These are phyloP conservation scores for Maccullochella peelii DNA, from an alignment of 2,113 vertebrate species.

Conservation along the genomic window DNA sequence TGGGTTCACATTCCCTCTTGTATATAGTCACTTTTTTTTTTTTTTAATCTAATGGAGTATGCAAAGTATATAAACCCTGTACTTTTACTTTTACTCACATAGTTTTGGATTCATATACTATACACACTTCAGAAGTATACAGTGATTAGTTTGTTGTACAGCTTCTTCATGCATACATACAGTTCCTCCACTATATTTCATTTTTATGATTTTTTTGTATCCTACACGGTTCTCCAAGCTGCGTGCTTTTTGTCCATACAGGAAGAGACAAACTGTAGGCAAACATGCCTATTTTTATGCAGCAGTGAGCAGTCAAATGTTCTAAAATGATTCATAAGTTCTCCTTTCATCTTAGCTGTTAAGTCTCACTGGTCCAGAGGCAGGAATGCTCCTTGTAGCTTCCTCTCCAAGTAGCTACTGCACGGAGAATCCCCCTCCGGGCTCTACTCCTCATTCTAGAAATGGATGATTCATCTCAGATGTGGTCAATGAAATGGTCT, in stretches of 20 bases:
- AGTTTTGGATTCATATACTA: background rate
- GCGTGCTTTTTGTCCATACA: background rate
- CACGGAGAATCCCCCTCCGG: constrained; percentile 56
- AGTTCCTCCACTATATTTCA: background rate
- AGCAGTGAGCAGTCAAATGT: background rate
- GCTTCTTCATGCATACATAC: background rate
- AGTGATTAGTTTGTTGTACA: background rate
- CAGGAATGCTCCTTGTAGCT: constrained; percentile 36
- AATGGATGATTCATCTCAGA: constrained; percentile 75
- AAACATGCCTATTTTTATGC: constrained; percentile 13
- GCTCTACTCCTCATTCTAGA: constrained; percentile 23
- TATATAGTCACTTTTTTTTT: background rate
- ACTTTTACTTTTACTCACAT: background rate
- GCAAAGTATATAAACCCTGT: background rate
- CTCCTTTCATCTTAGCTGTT: constrained; percentile 17
- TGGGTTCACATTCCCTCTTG: background rate
- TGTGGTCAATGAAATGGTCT: constrained; percentile 70
- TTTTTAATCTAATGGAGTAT: background rate
- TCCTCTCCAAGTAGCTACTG: constrained; percentile 41
- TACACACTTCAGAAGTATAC: background rate
- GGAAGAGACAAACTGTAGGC: background rate
- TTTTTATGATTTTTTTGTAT: constrained; percentile 3
- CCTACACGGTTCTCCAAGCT: background rate
- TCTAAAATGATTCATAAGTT: constrained; percentile 34
- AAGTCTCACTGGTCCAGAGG: constrained; percentile 35